Conservation (phyloP, 2,888 invertebrate species). For the Eupithecia tripunctaria region DNA sequence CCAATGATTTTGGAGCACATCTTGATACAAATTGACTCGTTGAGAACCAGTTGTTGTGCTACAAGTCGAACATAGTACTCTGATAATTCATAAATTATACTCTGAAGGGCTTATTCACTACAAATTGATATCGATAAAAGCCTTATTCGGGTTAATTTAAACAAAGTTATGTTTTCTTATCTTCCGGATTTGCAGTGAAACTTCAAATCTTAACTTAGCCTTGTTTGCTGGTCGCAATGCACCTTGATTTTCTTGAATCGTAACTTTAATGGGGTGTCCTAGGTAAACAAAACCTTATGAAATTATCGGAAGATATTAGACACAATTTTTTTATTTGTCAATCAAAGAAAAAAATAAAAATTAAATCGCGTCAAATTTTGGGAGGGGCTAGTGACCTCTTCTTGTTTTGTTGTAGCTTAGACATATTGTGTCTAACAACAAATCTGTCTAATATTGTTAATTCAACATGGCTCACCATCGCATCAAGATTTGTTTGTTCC, state of each 20-base stretch:
- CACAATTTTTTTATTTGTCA: too few species aligned
- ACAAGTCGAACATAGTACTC: neutral
- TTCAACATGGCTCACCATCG: neutral
- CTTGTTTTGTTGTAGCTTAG: too few species aligned
- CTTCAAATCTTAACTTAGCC: neutral
- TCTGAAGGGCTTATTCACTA: neutral
- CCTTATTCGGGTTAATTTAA: neutral
- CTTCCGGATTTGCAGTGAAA: neutral
- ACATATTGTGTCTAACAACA: neutral
- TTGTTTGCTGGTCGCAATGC: neutral
- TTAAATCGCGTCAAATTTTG: too few species aligned
- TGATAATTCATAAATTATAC: slow-evolving; percentile 9
- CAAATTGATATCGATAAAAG: slow-evolving; percentile 2
- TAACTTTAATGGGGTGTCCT: too few species aligned
- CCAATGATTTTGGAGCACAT: slow-evolving; percentile 16
- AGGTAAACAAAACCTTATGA: too few species aligned
- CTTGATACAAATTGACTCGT: slow-evolving; percentile 26
- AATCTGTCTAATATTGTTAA: slow-evolving; percentile 1
- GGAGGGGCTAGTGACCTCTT: too few species aligned
- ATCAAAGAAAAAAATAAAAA: too few species aligned
- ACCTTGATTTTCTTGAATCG: too few species aligned
- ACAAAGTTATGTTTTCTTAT: neutral
- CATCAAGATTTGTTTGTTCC: slow-evolving; percentile 14
- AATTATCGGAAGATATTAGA: too few species aligned
- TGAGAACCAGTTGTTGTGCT: slow-evolving; percentile 12